phyloP scores from a whole-genome alignment of 1,140 invertebrate species.

The Drosophila varians region DNA sequence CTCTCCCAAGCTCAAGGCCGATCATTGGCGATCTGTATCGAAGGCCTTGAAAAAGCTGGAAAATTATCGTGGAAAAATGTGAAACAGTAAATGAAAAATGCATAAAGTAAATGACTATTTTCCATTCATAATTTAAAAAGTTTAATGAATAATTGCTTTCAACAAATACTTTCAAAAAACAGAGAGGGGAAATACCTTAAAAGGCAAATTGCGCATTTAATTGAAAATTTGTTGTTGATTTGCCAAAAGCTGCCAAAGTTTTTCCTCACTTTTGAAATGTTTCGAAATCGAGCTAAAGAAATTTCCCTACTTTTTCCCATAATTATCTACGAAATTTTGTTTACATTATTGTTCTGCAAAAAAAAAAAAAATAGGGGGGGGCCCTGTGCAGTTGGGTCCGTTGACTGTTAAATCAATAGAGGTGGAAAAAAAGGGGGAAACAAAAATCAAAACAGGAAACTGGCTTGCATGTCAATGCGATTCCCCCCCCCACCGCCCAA shows the following conservation, averaged over 20 bases:
- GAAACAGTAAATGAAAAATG: background rate
- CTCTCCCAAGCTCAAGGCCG: conserved; percentile 37
- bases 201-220: conserved; percentile 60
- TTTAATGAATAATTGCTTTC: background rate
- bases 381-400: conserved; percentile 14
- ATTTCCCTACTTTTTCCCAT: conserved; percentile 21
- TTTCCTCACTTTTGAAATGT: conserved; percentile 6
- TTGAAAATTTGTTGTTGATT: conserved; percentile 35
- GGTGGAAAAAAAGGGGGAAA: too few species aligned
- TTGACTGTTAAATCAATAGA: conserved; percentile 75
- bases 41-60: background rate
- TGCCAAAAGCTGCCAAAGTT: conserved; percentile 33
- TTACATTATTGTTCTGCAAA: conserved; percentile 16
- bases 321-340: conserved; percentile 46
- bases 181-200: conserved; percentile 58
- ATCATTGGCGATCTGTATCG: conserved; percentile 5
- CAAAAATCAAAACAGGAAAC: conserved; percentile 19
- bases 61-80: conserved; percentile 10
- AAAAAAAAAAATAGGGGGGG: too few species aligned
- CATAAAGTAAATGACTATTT: background rate
- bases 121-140: background rate
- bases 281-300: conserved; percentile 19
- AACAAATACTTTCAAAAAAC: background rate
- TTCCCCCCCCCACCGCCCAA: too few species aligned
- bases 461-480: conserved; percentile 71